Conservation (phyloP, 1,140 invertebrate species). For the Maniola jurtina region DNA sequence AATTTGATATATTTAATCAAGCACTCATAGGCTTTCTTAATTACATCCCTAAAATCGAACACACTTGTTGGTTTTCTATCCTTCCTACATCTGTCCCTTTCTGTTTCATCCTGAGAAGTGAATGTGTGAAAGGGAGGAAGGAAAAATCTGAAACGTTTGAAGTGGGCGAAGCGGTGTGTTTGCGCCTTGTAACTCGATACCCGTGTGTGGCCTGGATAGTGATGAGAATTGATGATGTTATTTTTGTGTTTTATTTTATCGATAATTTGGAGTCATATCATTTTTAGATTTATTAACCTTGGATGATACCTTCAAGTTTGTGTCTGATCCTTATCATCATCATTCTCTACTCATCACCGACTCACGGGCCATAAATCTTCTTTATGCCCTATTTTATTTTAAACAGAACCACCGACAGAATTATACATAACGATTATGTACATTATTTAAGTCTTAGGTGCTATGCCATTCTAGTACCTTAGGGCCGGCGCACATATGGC, state of each 20-base stretch:
- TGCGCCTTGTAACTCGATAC: conserved; percentile 55
- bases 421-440: too few species aligned
- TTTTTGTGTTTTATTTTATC: conserved; percentile 6
- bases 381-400: too few species aligned
- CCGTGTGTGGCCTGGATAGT: conserved; percentile 33
- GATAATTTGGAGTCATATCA: conserved; percentile 5
- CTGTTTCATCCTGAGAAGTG: conserved; percentile 14
- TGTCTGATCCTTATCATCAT: too few species aligned
- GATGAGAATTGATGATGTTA: conserved; percentile 18
- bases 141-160: conserved; percentile 22
- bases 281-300: not conserved
- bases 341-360: too few species aligned
- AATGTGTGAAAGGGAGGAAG: conserved; percentile 22
- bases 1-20: conserved; percentile 21
- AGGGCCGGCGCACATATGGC: too few species aligned
- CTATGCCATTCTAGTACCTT: too few species aligned
- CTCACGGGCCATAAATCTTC: too few species aligned
- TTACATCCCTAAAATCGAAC: conserved; percentile 22
- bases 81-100: conserved; percentile 39
- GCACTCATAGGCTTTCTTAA: conserved; percentile 25
- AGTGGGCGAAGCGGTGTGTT: conserved; percentile 34
- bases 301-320: too few species aligned
- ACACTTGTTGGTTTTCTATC: conserved; percentile 53
- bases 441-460: too few species aligned
- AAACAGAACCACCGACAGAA: too few species aligned